A percentile compares a stretch with the other conserved stretches of the same genome.
Conservation (phyloP, 2,888 invertebrate species). For the Drepana falcataria region DNA sequence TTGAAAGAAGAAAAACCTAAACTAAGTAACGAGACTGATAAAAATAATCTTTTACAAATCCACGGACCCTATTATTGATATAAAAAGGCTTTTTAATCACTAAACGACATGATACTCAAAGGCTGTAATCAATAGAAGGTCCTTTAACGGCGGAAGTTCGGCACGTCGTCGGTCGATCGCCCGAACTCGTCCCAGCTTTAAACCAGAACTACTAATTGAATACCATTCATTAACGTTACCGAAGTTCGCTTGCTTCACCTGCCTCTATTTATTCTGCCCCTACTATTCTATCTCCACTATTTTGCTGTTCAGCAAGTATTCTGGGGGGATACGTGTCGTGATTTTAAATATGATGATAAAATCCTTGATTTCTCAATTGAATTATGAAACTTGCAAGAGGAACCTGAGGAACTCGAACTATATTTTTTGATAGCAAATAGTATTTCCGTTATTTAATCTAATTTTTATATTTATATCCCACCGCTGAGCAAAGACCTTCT, state of each 20-base stretch:
- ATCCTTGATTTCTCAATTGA: not conserved
- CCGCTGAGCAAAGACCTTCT: too few species aligned
- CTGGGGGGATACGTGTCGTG: not conserved
- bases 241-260: slow-evolving; percentile 1
- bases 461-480: too few species aligned
- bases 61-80: not conserved
- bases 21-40: too few species aligned
- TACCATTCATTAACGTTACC: slow-evolving; percentile 19
- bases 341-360: not conserved
- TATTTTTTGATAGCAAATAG: too few species aligned
- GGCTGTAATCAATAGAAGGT: slow-evolving; percentile 14
- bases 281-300: not conserved
- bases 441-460: too few species aligned
- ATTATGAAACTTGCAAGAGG: too few species aligned
- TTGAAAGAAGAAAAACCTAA: too few species aligned
- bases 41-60: too few species aligned
- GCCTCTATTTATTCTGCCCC: not conserved
- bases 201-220: slow-evolving; percentile 32
- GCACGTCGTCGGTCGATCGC: slow-evolving; percentile 18
- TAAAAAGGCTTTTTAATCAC: not conserved
- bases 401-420: too few species aligned
- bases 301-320: not conserved
- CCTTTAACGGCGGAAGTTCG: slow-evolving; percentile 7
- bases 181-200: slow-evolving; percentile 29
- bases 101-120: not conserved